Evolutionary conservation across 2,113 vertebrate genomes (phyloP).

Genomic region (Hippopotamus amphibius): DNA sequence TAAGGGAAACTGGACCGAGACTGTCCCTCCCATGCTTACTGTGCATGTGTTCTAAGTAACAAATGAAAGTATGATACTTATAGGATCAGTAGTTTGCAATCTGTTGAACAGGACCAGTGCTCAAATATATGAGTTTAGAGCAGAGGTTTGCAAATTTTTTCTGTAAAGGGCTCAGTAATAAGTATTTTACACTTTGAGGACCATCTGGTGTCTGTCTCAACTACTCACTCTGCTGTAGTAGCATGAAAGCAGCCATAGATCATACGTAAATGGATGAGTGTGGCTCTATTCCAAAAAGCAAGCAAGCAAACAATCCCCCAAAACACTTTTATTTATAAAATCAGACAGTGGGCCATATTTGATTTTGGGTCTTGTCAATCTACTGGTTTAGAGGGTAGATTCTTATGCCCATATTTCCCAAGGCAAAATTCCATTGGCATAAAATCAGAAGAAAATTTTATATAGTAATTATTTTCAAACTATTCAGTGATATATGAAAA

Average conservation of each 20-base stretch:
- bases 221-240: background rate
- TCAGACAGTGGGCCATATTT: background rate
- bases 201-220: conserved; percentile 28
- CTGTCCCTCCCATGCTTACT: background rate
- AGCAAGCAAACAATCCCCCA: too few species aligned
- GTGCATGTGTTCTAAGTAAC: conserved; percentile 36
- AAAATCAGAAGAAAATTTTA: conserved; percentile 46
- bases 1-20: background rate
- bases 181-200: conserved; percentile 47
- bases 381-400: background rate
- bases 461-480: background rate
- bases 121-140: conserved; percentile 22
- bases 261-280: background rate
- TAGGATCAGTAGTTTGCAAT: background rate
- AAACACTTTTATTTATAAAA: background rate
- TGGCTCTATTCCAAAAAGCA: background rate
- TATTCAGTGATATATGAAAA: conserved; percentile 28
- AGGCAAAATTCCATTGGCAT: conserved; percentile 28
- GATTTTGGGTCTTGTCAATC: background rate
- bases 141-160: background rate
- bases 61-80: background rate
- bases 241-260: background rate
- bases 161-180: conserved; percentile 7
- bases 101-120: background rate
- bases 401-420: background rate